phyloP scores from a whole-genome alignment of 2,797 vertebrate genomes.

The Apogon hyalosoma region DNA sequence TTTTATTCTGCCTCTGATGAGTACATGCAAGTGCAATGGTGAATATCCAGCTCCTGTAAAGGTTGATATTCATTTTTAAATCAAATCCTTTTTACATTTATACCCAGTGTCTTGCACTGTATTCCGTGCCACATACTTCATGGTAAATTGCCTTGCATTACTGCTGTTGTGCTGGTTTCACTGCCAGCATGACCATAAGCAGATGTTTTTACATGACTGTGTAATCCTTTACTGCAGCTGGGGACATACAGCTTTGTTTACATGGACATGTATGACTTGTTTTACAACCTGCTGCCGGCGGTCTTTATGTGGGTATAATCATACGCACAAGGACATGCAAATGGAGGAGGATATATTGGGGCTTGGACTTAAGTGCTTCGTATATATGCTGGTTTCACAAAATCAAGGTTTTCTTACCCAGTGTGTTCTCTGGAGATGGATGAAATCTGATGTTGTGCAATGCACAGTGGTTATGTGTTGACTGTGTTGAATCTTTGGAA shows the following conservation, averaged over 20 bases:
- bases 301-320: conserved; percentile 43
- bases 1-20: conserved; percentile 38
- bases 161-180: conserved; percentile 35
- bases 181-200: conserved; percentile 38
- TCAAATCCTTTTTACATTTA: conserved; percentile 13
- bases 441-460: conserved; percentile 35
- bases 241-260: conserved; percentile 51
- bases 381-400: conserved; percentile 38
- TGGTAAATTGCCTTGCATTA: conserved; percentile 51
- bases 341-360: conserved; percentile 47
- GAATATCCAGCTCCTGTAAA: conserved; percentile 18
- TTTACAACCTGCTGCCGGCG: conserved; percentile 59
- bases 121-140: conserved; percentile 26
- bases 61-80: conserved; percentile 39
- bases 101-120: conserved; percentile 40
- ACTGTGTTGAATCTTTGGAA: conserved; percentile 14
- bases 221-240: conserved; percentile 58
- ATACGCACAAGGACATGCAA: conserved; percentile 44
- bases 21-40: background rate
- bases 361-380: conserved; percentile 25
- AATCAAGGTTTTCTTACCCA: conserved; percentile 25
- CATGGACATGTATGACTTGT: conserved; percentile 54
- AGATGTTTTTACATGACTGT: conserved; percentile 60
- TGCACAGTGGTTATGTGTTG: conserved; percentile 14
- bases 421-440: conserved; percentile 33